A percentile compares a stretch with the other conserved stretches of the same genome.
phyloP scores from a whole-genome alignment of 2,888 invertebrate species.

The Yponomeuta malinellus region DNA sequence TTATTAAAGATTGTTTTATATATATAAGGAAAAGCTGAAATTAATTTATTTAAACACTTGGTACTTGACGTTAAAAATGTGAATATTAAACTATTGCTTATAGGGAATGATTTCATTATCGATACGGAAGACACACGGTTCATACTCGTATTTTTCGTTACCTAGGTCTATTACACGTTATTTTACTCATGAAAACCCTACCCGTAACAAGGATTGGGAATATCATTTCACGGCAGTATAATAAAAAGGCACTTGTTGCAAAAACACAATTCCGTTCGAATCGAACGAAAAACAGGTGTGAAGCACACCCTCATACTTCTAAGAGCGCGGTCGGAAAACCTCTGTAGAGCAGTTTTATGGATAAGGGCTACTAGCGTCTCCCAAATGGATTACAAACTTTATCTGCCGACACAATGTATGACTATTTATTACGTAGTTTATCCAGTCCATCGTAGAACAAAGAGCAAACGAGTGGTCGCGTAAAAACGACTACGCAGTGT shows the following conservation, averaged over 20 bases:
- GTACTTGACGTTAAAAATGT: no score
- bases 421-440: conserved; percentile 15
- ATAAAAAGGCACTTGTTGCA: neutral
- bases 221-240: neutral
- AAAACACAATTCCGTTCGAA: neutral
- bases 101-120: no score
- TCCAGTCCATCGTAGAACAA: conserved; percentile 13
- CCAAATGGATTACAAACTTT: conserved; percentile 15
- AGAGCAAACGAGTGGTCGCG: conserved; percentile 14
- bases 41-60: no score
- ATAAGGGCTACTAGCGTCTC: conserved; percentile 8
- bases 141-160: no score
- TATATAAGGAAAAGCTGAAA: no score
- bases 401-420: conserved; percentile 12
- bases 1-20: no score
- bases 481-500: conserved; percentile 1
- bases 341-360: conserved; percentile 4
- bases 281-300: neutral
- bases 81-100: no score
- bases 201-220: no score
- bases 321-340: neutral
- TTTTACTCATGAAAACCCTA: no score
- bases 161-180: no score
- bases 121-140: no score
- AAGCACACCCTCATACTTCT: neutral